Conservation (phyloP, 30 jellyfish, hydroid and myxozoan genomes). For the Morbakka virulenta region DNA sequence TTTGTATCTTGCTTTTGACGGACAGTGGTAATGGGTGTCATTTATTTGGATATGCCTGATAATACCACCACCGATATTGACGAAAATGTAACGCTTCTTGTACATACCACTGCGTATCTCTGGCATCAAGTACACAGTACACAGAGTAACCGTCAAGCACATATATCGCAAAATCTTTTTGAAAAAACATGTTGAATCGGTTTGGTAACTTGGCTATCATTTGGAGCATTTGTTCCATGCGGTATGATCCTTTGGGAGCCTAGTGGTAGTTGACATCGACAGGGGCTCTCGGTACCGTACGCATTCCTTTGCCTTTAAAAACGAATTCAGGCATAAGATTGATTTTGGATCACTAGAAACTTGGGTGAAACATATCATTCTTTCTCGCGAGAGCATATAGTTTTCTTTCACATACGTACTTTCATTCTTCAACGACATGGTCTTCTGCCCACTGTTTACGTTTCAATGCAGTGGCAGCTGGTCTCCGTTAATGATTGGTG, state of each 20-base stretch:
- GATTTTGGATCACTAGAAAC: not conserved
- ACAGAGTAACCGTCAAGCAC: constrained; percentile 35
- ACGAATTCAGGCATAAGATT: constrained; percentile 40
- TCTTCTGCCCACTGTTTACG: constrained; percentile 31
- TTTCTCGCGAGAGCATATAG: constrained; percentile 58
- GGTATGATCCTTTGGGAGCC: constrained; percentile 69
- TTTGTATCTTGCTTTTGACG: constrained; percentile 13
- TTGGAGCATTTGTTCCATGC: no score
- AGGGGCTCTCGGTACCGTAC: constrained; percentile 19
- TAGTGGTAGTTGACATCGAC: constrained; percentile 34
- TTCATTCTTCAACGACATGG: no score
- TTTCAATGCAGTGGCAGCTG: constrained; percentile 69
- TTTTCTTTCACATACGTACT: no score
- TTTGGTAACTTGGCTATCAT: constrained; percentile 32
- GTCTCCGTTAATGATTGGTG: constrained; percentile 77
- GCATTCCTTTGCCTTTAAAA: constrained; percentile 57
- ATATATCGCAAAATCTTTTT: constrained; percentile 45
- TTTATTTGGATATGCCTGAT: constrained; percentile 50
- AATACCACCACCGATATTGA: constrained; percentile 68
- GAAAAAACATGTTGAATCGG: constrained; percentile 45
- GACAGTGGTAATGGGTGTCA: constrained; percentile 38
- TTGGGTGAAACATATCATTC: constrained; percentile 37
- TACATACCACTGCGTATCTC: not conserved
- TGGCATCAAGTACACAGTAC: constrained; percentile 18
- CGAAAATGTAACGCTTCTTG: constrained; percentile 58